These are phyloP conservation scores for Sigmodon hispidus DNA, from an alignment of 2,113 vertebrate species.

Conservation along the genomic window DNA sequence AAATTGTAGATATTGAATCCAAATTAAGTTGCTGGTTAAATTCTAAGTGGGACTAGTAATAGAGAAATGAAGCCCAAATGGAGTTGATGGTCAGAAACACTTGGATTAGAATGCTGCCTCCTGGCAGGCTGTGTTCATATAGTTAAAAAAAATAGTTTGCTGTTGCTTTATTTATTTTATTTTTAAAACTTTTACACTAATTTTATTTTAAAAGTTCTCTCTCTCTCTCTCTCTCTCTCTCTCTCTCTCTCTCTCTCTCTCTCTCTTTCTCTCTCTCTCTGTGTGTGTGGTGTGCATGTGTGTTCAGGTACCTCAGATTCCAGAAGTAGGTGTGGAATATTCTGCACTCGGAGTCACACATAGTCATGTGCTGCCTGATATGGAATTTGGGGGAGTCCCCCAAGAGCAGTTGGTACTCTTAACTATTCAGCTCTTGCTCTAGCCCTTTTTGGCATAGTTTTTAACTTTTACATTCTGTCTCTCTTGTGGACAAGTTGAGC, in stretches of 20 bases:
- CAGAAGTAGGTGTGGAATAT: background rate
- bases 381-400: no score
- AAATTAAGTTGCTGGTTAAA: conserved; percentile 32
- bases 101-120: background rate
- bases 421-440: background rate
- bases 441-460: background rate
- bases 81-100: background rate
- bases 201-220: background rate
- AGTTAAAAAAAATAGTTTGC: background rate
- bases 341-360: background rate
- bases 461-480: background rate
- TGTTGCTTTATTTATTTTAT: background rate
- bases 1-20: background rate
- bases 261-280: no score
- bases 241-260: no score
- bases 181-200: background rate
- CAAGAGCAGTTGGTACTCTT: background rate
- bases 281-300: background rate
- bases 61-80: background rate
- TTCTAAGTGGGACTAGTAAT: background rate
- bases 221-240: no score
- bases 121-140: background rate
- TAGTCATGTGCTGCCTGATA: background rate
- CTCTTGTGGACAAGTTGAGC: background rate
- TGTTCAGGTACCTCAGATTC: background rate